These are phyloP conservation scores for Exocentrus adspersus DNA, from an alignment of 2,888 invertebrate genomes.

Conservation along the genomic window DNA sequence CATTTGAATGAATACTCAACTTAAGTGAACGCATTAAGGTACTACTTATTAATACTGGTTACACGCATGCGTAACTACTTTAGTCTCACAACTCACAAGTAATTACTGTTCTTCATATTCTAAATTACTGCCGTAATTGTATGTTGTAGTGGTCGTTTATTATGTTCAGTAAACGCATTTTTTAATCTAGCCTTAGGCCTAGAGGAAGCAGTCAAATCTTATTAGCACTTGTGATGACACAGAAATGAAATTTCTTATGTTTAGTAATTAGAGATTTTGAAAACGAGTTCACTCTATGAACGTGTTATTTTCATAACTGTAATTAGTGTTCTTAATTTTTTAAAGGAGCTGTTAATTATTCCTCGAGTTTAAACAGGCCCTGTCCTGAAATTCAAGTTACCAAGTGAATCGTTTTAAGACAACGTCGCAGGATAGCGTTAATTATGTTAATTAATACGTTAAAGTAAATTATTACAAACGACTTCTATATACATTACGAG, in stretches of 20 bases:
- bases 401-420: too few species aligned
- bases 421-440: too few species aligned
- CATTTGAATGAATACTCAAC: conserved; percentile 7
- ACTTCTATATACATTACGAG: too few species aligned
- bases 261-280: too few species aligned
- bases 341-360: too few species aligned
- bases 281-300: too few species aligned
- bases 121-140: conserved; percentile 17
- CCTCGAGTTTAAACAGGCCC: too few species aligned
- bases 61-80: conserved; percentile 10
- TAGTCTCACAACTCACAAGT: not conserved
- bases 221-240: not conserved
- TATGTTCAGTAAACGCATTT: conserved; percentile 12
- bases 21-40: not conserved
- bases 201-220: not conserved
- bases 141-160: conserved; percentile 13
- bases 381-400: too few species aligned
- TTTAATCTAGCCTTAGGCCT: conserved; percentile 4
- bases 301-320: too few species aligned
- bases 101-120: conserved; percentile 2
- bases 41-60: not conserved
- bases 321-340: too few species aligned
- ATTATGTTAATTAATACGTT: too few species aligned
- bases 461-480: too few species aligned
- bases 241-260: not conserved